phyloP scores from a whole-genome alignment of 2,888 invertebrate genomes.

The Apamea epomidion region DNA sequence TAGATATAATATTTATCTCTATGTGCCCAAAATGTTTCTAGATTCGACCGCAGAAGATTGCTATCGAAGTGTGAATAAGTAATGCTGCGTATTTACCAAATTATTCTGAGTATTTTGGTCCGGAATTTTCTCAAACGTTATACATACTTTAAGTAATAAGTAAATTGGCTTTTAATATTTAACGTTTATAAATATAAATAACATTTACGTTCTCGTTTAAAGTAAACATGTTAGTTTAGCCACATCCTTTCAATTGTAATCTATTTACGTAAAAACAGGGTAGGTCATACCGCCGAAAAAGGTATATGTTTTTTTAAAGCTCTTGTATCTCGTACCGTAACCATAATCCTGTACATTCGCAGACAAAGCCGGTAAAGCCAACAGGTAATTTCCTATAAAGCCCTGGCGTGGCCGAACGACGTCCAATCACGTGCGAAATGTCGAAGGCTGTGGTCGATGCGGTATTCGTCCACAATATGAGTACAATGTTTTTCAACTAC shows the following conservation, averaged over 20 bases:
- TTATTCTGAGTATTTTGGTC: conserved; percentile 17
- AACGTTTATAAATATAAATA: conserved; percentile 13
- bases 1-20: conserved; percentile 53
- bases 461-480: conserved; percentile 64
- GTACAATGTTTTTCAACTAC: conserved; percentile 16
- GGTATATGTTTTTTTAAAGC: conserved; percentile 15
- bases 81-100: conserved; percentile 35
- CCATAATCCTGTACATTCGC: conserved; percentile 33
- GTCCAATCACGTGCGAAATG: conserved; percentile 73
- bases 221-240: neutral
- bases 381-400: conserved; percentile 64
- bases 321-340: conserved; percentile 17
- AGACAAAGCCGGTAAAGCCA: conserved; percentile 50
- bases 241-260: conserved; percentile 3
- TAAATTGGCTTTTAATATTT: conserved; percentile 24
- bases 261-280: conserved; percentile 10
- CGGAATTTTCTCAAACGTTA: conserved; percentile 1
- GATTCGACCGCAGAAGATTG: conserved; percentile 29
- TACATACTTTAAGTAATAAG: neutral
- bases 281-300: neutral
- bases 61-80: conserved; percentile 45
- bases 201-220: conserved; percentile 3
- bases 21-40: conserved; percentile 41
- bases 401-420: conserved; percentile 61
- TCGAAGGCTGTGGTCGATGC: conserved; percentile 75